Conservation (phyloP, 2,113 vertebrate species). For the Monopterus albus region DNA sequence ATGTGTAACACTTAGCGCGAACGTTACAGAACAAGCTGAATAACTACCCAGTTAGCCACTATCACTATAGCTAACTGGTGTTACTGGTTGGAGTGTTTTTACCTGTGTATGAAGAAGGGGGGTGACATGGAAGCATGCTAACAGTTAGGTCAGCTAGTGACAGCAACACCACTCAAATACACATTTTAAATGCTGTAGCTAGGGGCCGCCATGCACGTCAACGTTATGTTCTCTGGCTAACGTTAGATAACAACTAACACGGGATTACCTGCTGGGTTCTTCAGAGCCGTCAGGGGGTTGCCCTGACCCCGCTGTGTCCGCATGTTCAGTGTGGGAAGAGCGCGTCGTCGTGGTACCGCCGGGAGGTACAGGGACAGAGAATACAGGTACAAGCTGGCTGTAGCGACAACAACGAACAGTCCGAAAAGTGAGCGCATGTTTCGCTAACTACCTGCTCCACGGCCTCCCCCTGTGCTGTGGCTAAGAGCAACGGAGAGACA, state of each 20-base stretch:
- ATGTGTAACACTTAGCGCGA: no score
- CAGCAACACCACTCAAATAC: no score
- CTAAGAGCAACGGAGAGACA: background rate
- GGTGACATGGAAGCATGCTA: no score
- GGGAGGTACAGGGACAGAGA: constrained; percentile 73
- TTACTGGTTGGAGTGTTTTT: no score
- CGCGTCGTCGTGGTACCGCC: constrained; percentile 47
- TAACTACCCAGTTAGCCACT: no score
- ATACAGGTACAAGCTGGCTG: constrained; percentile 76
- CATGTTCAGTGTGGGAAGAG: constrained; percentile 32
- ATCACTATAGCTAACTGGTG: no score
- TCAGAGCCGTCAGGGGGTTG: constrained; percentile 12
- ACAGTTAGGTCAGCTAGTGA: no score
- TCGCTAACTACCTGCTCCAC: no score
- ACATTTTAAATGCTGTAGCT: background rate
- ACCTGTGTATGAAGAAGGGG: no score
- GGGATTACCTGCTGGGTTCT: constrained; percentile 61
- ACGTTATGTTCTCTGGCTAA: background rate
- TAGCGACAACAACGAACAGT: constrained; percentile 57
- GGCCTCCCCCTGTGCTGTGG: no score
- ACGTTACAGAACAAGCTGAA: no score
- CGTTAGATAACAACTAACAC: background rate
- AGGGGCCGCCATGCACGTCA: no score
- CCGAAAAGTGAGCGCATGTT: constrained; percentile 78
- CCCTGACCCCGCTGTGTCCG: constrained; percentile 32